Conservation (phyloP, 64 coral and sea anemone genomes). For the Catalaphyllia jardinei region DNA sequence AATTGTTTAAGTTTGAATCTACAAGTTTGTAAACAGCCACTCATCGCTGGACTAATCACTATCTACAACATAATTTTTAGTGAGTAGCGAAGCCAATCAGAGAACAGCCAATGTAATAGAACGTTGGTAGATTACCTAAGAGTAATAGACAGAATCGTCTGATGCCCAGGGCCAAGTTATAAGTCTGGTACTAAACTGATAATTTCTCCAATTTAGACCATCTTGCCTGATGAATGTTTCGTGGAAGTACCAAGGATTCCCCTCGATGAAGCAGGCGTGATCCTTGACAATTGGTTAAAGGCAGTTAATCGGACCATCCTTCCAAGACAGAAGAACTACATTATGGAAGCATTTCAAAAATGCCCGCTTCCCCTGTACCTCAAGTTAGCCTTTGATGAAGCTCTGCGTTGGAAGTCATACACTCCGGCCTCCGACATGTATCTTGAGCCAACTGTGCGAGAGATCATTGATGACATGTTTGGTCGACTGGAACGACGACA, state of each 20-base stretch:
- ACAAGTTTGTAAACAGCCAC: no score
- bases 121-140: no score
- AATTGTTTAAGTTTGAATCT: no score
- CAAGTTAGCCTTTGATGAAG: slow-evolving; percentile 88
- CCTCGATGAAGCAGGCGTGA: slow-evolving; percentile 69
- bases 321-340: slow-evolving; percentile 53
- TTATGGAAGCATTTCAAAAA: slow-evolving; percentile 78
- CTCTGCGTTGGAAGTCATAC: slow-evolving; percentile 89
- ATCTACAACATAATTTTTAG: no score
- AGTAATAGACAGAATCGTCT: no score
- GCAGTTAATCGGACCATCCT: slow-evolving; percentile 59
- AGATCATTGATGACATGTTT: slow-evolving; percentile 90
- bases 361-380: slow-evolving; percentile 91
- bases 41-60: no score
- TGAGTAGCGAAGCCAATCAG: no score
- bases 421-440: slow-evolving; percentile 45
- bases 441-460: slow-evolving; percentile 73
- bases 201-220: background rate
- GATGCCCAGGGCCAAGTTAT: no score
- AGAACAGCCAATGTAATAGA: no score
- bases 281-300: slow-evolving; percentile 83
- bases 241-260: slow-evolving; percentile 83
- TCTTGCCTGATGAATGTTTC: slow-evolving; percentile 52
- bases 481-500: slow-evolving; percentile 82
- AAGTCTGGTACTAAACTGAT: no score